phyloP scores from a whole-genome alignment of 2,797 vertebrate genomes.

The Parotocinclus haroldoi region DNA sequence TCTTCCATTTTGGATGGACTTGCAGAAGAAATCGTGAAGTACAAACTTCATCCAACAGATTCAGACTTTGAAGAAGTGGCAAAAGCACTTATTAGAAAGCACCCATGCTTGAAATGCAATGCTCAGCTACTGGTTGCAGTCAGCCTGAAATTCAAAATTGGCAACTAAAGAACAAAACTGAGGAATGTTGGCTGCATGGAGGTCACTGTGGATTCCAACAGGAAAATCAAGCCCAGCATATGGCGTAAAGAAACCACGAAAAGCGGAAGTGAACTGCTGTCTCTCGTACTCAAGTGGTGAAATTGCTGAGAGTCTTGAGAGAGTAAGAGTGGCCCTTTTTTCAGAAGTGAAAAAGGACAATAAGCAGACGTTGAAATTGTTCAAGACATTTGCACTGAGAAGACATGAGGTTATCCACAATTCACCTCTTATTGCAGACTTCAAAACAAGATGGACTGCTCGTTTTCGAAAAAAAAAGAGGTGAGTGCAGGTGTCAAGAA shows the following conservation, averaged over 20 bases:
- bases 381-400: constrained; percentile 22
- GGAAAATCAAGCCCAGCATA: constrained; percentile 32
- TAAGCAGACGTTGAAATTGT: constrained; percentile 2
- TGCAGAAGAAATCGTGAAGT: constrained; percentile 29
- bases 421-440: constrained; percentile 19
- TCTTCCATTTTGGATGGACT: constrained; percentile 35
- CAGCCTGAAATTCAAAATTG: constrained; percentile 33
- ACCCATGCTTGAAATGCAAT: constrained; percentile 34
- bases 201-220: constrained; percentile 32
- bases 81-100: constrained; percentile 20
- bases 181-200: constrained; percentile 23
- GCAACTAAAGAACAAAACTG: constrained; percentile 36
- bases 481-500: background rate
- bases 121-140: no score
- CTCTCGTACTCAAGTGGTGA: constrained; percentile 25
- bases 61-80: constrained; percentile 26
- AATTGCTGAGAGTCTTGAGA: constrained; percentile 14
- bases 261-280: constrained; percentile 34
- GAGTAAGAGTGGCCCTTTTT: constrained; percentile 21
- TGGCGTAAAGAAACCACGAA: constrained; percentile 28
- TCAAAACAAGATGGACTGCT: constrained; percentile 30
- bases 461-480: constrained; percentile 12
- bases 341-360: constrained; percentile 11
- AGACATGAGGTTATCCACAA: constrained; percentile 24
- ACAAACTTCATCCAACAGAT: constrained; percentile 39